Base-by-base conservation (phyloP, 1,140 invertebrate species). In the Temnothorax nylanderi region DNA sequence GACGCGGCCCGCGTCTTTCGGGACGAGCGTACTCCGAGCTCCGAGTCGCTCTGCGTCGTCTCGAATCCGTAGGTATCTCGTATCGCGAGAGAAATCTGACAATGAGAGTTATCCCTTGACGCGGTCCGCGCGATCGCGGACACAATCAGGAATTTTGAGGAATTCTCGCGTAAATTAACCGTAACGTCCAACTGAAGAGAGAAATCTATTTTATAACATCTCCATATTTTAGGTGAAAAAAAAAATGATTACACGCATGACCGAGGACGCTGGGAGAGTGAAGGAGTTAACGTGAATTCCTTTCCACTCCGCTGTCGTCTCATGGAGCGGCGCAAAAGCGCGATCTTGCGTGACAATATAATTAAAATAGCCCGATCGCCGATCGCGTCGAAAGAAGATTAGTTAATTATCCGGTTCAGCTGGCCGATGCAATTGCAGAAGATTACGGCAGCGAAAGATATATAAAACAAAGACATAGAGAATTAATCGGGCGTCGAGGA, bases 401-500 rank as follows among this genome's bases (percentile, higher is more conserved):
- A 58, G n/a, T 80, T 65, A 62, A 80, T 80, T 51, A 67, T 80
- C n/a, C 44, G 60, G 60, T 49, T 51, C 10, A 34, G 16, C 13
- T 26, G 16, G 21, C 18, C 11, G 34, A 13, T 6, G 72, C 11
- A 21, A 49, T 80, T 67, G 44, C 60, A 64, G 44, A 67, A 78
- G 64, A 65, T 67, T 67, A 34, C 60, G 21, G 49, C 16, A n/a
- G 10, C 11, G 37, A 51, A 34, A 67, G 60, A 47, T 21, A n/a
- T 18, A 49, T 6, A 67, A 67, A 67, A 49, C 13, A 26, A 37
- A 69, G 64, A 71, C 18, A 34, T 11, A 11, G 65, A 37, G 56
- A 41, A 81, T 81, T 69, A 71, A 71, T 71, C 64, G 47, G 16
- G 32, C n/a, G 47, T 71, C 64, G 34, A 69, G 77, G 54, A 18